phyloP scores from a whole-genome alignment of 2,113 vertebrate species.

The Xyrauchen texanus region DNA sequence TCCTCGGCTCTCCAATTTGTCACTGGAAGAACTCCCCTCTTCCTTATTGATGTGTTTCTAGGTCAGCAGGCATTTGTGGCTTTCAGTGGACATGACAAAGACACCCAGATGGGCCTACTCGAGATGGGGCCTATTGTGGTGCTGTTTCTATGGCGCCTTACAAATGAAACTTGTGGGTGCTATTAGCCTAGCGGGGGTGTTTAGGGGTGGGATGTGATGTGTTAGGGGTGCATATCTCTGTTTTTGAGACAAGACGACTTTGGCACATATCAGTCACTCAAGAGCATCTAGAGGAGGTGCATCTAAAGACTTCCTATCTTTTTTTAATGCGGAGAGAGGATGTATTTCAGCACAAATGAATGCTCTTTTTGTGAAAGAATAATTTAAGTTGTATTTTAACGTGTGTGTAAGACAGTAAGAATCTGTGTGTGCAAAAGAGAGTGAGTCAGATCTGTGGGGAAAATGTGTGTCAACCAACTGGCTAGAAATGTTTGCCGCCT shows the following conservation, averaged over 20 bases:
- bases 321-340: background rate
- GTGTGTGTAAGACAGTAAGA: slow-evolving; percentile 18
- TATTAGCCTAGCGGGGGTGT: slow-evolving; percentile 77
- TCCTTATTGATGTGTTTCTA: slow-evolving; percentile 96
- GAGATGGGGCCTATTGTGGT: slow-evolving; percentile 83
- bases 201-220: slow-evolving; percentile 65
- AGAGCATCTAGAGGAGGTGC: slow-evolving; percentile 42
- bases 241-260: background rate
- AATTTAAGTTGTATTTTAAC: background rate
- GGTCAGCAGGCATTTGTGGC: slow-evolving; percentile 89
- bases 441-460: slow-evolving; percentile 29
- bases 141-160: slow-evolving; percentile 78
- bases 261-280: slow-evolving; percentile 69
- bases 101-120: slow-evolving; percentile 88
- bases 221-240: slow-evolving; percentile 70
- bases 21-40: slow-evolving; percentile 84
- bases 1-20: slow-evolving; percentile 89
- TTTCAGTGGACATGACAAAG: slow-evolving; percentile 86
- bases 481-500: slow-evolving; percentile 31
- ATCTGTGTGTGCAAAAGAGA: background rate
- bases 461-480: slow-evolving; percentile 42
- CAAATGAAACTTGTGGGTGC: slow-evolving; percentile 81
- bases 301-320: background rate
- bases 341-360: no score
- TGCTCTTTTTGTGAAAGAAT: background rate